Conservation (phyloP, 2,888 invertebrate genomes). For the Netelia virgata region DNA sequence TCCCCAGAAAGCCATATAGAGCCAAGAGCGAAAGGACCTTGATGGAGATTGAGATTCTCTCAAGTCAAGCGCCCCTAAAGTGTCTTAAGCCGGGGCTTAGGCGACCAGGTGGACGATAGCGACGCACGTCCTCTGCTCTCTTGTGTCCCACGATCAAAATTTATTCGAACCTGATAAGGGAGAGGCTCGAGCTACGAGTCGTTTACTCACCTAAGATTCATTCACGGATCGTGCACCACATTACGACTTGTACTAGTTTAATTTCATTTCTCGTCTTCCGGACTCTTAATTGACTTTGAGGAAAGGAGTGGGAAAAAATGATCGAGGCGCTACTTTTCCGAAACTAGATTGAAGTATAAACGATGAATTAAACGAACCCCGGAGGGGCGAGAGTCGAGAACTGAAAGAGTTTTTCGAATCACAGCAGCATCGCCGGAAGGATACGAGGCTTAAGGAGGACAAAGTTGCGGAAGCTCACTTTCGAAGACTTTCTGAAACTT, state of each 20-base stretch:
- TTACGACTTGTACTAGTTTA: neutral
- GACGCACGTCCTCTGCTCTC: slow-evolving; percentile 26
- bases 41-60: slow-evolving; percentile 62
- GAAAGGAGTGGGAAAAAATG: slow-evolving; percentile 16
- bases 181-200: slow-evolving; percentile 3
- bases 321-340: slow-evolving; percentile 11
- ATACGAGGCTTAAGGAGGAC: slow-evolving; percentile 3
- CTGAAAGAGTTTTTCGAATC: slow-evolving; percentile 57
- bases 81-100: slow-evolving; percentile 71
- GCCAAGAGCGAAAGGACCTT: slow-evolving; percentile 50
- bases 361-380: slow-evolving; percentile 40
- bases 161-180: slow-evolving; percentile 69
- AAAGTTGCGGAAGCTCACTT: slow-evolving; percentile 54
- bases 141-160: slow-evolving; percentile 56
- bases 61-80: slow-evolving; percentile 67
- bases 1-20: slow-evolving; percentile 32
- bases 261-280: neutral
- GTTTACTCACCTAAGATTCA: neutral
- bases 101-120: slow-evolving; percentile 69
- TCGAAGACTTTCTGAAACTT: slow-evolving; percentile 52
- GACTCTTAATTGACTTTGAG: slow-evolving; percentile 33
- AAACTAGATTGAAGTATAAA: slow-evolving; percentile 43
- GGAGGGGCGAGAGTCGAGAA: slow-evolving; percentile 16
- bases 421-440: slow-evolving; percentile 13
- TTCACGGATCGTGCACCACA: neutral